Conservation (phyloP, 1,140 invertebrate genomes). For the Brachionus asplanchnoidis region DNA sequence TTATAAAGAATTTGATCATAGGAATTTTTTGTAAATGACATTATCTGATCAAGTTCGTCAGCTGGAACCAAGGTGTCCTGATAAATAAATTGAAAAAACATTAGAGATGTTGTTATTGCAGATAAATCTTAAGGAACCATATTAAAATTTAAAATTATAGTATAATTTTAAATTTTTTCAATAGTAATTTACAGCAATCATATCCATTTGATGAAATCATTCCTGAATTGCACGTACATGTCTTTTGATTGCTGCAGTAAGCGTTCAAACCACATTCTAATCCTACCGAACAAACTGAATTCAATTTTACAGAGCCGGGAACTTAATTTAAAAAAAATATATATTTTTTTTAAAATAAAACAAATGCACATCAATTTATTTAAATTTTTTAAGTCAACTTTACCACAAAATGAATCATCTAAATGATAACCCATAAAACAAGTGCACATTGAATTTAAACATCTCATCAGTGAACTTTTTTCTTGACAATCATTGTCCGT, state of each 20-base stretch:
- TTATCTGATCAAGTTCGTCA: constrained; percentile 29
- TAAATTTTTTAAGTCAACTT: neutral
- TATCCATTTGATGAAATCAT: neutral
- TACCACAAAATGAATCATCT: constrained; percentile 1
- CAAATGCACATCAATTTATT: neutral
- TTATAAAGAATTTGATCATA: constrained; percentile 16
- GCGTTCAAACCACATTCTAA: constrained; percentile 4
- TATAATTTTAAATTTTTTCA: neutral
- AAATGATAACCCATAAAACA: constrained; percentile 8
- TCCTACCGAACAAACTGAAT: neutral
- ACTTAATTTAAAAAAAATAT: neutral
- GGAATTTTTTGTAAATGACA: neutral
- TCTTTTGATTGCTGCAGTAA: neutral
- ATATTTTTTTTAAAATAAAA: too few relatives aligned
- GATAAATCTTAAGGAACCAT: neutral
- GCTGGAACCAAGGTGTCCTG: neutral
- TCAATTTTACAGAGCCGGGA: neutral
- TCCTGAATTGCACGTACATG: neutral
- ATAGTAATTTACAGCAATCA: neutral
- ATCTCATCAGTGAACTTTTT: neutral
- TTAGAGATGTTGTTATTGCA: neutral
- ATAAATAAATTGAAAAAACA: constrained; percentile 11
- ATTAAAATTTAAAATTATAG: neutral
- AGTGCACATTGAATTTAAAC: neutral
- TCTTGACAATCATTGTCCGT: neutral